These are phyloP conservation scores for Dexiosoma caninum DNA, from an alignment of 2,888 invertebrate genomes.

Conservation along the genomic window DNA sequence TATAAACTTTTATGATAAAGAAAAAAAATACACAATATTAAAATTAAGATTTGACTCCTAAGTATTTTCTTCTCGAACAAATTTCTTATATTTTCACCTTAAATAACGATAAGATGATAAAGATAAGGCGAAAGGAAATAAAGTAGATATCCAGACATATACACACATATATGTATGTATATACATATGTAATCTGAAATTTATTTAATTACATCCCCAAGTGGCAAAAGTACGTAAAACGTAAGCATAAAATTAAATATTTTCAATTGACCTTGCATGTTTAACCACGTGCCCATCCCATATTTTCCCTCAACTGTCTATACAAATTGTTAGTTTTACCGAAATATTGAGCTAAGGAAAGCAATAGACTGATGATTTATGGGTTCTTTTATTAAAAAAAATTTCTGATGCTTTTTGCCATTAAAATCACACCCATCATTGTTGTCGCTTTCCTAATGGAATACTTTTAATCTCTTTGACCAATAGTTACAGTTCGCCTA, in stretches of 20 bases:
- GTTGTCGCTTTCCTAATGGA: conserved; percentile 42
- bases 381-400: conserved; percentile 74
- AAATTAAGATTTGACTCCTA: no score
- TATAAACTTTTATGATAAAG: no score
- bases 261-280: conserved; percentile 59
- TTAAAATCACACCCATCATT: conserved; percentile 74
- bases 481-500: conserved; percentile 56
- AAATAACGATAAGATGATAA: no score
- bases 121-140: no score
- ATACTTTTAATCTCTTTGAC: conserved; percentile 61
- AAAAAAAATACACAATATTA: no score
- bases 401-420: conserved; percentile 72
- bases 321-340: conserved; percentile 61
- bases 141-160: no score
- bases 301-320: conserved; percentile 61
- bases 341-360: conserved; percentile 47
- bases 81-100: no score
- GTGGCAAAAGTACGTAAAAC: conserved; percentile 51
- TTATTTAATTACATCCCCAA: conserved; percentile 36
- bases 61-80: no score
- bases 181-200: no score
- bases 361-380: conserved; percentile 74
- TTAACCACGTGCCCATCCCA: conserved; percentile 65
- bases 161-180: no score
- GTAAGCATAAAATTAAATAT: conserved; percentile 60